Percentiles rank a stretch among this genome's conserved stretches.
Conservation (phyloP, 2,888 invertebrate genomes). For the Meteorus colon region DNA sequence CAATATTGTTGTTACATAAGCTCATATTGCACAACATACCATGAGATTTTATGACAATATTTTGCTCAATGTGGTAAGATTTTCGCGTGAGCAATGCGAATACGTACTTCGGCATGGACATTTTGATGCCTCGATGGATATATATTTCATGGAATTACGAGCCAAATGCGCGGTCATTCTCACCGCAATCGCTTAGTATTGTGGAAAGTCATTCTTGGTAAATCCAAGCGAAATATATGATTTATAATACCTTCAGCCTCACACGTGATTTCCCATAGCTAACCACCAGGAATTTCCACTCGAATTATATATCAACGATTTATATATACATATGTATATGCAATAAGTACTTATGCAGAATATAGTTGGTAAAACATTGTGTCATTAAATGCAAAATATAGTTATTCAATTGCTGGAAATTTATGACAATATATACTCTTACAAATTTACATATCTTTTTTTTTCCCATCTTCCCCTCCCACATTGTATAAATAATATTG, state of each 20-base stretch:
- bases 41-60: neutral
- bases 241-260: slow-evolving; percentile 34
- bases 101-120: neutral
- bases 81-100: neutral
- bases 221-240: slow-evolving; percentile 26
- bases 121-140: slow-evolving; percentile 12
- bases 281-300: slow-evolving; percentile 39
- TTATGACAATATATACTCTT: neutral
- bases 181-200: slow-evolving; percentile 19
- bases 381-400: slow-evolving; percentile 1
- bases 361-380: neutral
- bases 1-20: too few relatives aligned
- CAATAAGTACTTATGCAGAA: neutral
- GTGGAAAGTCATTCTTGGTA: slow-evolving; percentile 17
- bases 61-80: neutral
- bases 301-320: slow-evolving; percentile 37
- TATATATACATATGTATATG: neutral
- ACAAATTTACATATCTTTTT: neutral
- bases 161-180: slow-evolving; percentile 25
- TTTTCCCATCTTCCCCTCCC: slow-evolving; percentile 55
- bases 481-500: slow-evolving; percentile 44
- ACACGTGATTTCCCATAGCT: slow-evolving; percentile 40
- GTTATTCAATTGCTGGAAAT: neutral
- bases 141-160: slow-evolving; percentile 17
- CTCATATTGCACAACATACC: too few relatives aligned